Evolutionary conservation across 2,797 vertebrate species (phyloP).

Genomic region (Aselliscus stoliczkanus): DNA sequence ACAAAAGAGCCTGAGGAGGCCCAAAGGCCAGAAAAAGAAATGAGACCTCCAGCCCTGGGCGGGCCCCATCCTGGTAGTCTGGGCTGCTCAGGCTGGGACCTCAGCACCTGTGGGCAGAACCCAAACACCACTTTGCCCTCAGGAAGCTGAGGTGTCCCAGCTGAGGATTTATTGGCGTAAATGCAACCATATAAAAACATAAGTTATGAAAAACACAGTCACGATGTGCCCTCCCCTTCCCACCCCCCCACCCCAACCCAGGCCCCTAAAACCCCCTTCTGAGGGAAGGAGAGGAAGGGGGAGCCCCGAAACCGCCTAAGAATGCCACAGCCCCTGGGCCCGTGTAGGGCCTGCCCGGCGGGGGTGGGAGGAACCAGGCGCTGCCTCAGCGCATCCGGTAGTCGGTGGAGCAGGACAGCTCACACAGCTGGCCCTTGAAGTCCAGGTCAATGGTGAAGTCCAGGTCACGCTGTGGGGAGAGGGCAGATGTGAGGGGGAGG

Average conservation of each 20-base stretch:
- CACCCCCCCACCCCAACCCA: constrained; percentile 20
- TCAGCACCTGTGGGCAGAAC: rapidly evolving
- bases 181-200: constrained; percentile 85
- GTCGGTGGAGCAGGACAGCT: constrained; percentile 93
- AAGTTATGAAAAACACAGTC: constrained; percentile 84
- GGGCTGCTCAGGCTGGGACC: rapidly evolving
- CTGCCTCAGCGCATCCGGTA: constrained; percentile 92
- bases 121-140: not conserved
- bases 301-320: constrained; percentile 10
- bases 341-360: not conserved
- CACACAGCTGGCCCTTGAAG: constrained; percentile 96
- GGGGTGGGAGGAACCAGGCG: not conserved
- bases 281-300: constrained; percentile 41
- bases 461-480: constrained; percentile 88
- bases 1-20: not conserved
- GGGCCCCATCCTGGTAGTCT: not conserved
- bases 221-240: constrained; percentile 70
- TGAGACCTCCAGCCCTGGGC: not conserved
- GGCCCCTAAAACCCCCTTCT: constrained; percentile 49
- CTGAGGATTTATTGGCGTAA: constrained; percentile 78
- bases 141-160: constrained; percentile 22
- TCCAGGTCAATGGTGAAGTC: constrained; percentile 95
- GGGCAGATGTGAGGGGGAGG: not conserved
- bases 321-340: constrained; percentile 8
- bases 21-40: not conserved